Conservation (phyloP, 2,113 vertebrate genomes). For the Desmodus rotundus region DNA sequence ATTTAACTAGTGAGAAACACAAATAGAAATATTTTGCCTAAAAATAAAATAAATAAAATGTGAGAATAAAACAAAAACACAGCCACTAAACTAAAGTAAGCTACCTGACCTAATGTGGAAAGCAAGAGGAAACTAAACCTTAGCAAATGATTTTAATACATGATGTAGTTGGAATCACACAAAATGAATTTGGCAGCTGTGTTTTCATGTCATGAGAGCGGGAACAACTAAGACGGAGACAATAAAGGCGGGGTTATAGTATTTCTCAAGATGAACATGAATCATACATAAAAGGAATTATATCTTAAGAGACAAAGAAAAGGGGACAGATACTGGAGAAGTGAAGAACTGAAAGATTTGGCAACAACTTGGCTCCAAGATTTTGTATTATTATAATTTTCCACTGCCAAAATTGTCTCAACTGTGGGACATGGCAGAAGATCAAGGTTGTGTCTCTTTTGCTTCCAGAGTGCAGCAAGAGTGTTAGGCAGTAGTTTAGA, state of each 20-base stretch:
- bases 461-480: not conserved
- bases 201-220: not conserved
- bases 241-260: constrained; percentile 13
- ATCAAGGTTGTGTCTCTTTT: constrained; percentile 13
- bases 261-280: constrained; percentile 50
- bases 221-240: constrained; percentile 4
- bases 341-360: constrained; percentile 20
- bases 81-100: not conserved
- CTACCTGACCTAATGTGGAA: not conserved
- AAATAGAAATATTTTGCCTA: not conserved
- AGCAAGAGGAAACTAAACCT: not conserved
- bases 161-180: constrained; percentile 39
- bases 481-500: not conserved
- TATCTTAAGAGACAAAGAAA: constrained; percentile 27
- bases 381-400: constrained; percentile 41
- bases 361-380: not conserved
- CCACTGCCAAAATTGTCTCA: constrained; percentile 28
- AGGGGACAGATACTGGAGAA: not conserved
- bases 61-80: not conserved
- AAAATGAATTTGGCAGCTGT: constrained; percentile 16
- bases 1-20: not conserved
- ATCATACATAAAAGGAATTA: constrained; percentile 3
- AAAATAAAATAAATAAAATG: not conserved
- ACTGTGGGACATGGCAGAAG: constrained; percentile 27
- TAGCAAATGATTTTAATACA: not conserved